Evolutionary conservation across 2,888 invertebrate species (phyloP).

Genomic region (Agapetus fuscipes): DNA sequence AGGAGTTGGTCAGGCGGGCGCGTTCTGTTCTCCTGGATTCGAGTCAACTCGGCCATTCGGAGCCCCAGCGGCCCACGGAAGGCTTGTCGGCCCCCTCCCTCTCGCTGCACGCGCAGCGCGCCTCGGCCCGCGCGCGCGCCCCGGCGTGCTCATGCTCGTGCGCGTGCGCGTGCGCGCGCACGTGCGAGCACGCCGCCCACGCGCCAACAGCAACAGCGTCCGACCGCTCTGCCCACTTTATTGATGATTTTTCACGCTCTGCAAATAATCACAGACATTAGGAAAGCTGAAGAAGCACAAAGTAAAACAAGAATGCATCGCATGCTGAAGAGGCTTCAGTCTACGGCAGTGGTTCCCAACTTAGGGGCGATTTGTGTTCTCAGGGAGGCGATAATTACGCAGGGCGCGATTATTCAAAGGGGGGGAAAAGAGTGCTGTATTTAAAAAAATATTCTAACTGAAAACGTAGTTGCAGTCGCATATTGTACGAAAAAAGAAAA

Average conservation of each 20-base stretch:
- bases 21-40: slow-evolving; percentile 49
- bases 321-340: no score
- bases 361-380: no score
- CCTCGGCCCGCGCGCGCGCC: slow-evolving; percentile 29
- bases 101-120: slow-evolving; percentile 44
- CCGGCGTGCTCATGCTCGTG: slow-evolving; percentile 28
- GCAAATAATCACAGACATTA: no score
- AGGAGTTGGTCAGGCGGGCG: slow-evolving; percentile 26
- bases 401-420: no score
- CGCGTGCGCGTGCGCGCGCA: slow-evolving; percentile 26
- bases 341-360: no score
- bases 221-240: slow-evolving; percentile 55
- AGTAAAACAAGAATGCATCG: background rate
- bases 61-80: slow-evolving; percentile 83
- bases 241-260: slow-evolving; percentile 68
- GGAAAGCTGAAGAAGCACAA: no score
- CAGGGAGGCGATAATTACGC: no score
- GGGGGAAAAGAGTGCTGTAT: no score
- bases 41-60: slow-evolving; percentile 98
- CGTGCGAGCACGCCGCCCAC: slow-evolving; percentile 42
- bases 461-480: no score
- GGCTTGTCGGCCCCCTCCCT: slow-evolving; percentile 54
- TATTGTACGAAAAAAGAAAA: no score
- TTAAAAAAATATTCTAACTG: no score
- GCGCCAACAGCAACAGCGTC: slow-evolving; percentile 46